Conservation (phyloP, 2,888 invertebrate genomes). For the Pheosia gnoma region DNA sequence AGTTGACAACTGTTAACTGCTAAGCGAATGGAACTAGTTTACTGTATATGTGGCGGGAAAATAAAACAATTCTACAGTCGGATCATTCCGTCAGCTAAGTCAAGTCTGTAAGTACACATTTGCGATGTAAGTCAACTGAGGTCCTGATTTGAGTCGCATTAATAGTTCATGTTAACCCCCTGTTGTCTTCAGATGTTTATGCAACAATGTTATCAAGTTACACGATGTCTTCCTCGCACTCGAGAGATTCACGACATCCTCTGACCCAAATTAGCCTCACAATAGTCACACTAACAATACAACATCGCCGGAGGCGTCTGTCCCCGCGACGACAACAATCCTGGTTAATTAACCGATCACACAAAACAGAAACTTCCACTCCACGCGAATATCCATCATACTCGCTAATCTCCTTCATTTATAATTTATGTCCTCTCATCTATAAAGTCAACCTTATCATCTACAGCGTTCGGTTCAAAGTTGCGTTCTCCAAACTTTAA, state of each 20-base stretch:
- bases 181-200: too few species aligned
- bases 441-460: conserved; percentile 9
- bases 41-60: too few species aligned
- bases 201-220: background rate
- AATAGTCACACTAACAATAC: background rate
- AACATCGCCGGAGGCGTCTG: conserved; percentile 6
- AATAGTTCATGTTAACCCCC: too few species aligned
- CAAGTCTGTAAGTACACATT: too few species aligned
- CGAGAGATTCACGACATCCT: background rate
- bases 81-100: too few species aligned
- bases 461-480: conserved; percentile 5
- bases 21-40: too few species aligned
- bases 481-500: conserved; percentile 10
- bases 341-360: conserved; percentile 19
- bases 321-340: conserved; percentile 8
- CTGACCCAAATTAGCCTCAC: conserved; percentile 2
- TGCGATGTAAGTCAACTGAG: too few species aligned
- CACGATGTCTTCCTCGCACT: background rate
- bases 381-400: conserved; percentile 15
- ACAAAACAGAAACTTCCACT: conserved; percentile 15
- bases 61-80: too few species aligned
- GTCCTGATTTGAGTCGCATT: background rate
- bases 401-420: conserved; percentile 9
- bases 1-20: too few species aligned
- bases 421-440: background rate